Evolutionary conservation across 2,797 vertebrate species (phyloP), one percentile per base, ranked within the genome.

Genomic region (Coracias cyanogaster): DNA sequence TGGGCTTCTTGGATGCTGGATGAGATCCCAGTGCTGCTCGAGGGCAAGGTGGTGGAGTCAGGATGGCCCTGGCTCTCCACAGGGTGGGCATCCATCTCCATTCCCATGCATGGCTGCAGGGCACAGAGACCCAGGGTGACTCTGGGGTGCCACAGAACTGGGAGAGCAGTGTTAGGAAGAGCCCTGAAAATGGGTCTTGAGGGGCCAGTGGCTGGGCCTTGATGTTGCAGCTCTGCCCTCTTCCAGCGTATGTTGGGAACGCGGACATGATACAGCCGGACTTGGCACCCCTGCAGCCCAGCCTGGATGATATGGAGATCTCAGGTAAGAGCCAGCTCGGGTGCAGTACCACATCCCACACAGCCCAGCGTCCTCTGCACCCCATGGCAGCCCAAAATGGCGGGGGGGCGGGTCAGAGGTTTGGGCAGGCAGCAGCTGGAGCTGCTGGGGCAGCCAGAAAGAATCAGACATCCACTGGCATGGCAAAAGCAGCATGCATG

Each of bases 201-300:
- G 41, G 39, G 11, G 35, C 28, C 67, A 67, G 45, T 37, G 45
- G 1, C 19, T 43, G 26, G 12, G 26, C 25, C 39, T 37, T 20
- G 6, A 35, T 28, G 21, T 45, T 76, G 46, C 51, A 67, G 57
- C 73, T 91, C 82, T 93, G 52, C 22, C 76, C n/a, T 96, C 48
- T 96, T 96, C 25, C 98, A 99, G 99, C 95, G 0, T 99, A 99
- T 73, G 97, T 98, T 3, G 98, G 98, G 96, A 99, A 99, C 22
- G 99, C 99, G 76, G 99, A 99, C 90, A 99, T 99, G 97, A 99
- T 99, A 97, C 99, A 99, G 96, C 99, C 99, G 0, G 99, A 99
- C 79, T 96, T 99, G 97, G 99, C 98, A 1, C 99, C 99, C 0
- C 98, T 99, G 87, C 99, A 99, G 97, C 99, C 99, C 92, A 99